Evolutionary conservation across 2,797 vertebrate genomes (phyloP).

Genomic region (Neomorphus geoffroyi): DNA sequence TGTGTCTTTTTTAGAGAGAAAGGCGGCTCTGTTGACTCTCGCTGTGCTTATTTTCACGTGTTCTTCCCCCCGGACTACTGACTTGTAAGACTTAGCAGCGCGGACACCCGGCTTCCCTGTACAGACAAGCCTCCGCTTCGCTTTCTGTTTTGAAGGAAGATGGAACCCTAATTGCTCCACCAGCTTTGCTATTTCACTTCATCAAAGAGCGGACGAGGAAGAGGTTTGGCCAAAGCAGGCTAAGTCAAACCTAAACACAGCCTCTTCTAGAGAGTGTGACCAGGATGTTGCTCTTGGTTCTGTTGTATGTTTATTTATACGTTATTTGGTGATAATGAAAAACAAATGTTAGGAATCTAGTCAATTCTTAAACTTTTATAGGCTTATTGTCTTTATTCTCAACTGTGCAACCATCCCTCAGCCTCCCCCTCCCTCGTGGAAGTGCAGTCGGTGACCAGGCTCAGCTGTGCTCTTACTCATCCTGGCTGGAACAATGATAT

Average conservation of each 20-base stretch:
- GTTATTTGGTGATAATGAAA: slow-evolving; percentile 62
- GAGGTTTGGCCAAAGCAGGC: background rate
- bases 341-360: slow-evolving; percentile 54
- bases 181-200: background rate
- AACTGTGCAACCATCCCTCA: slow-evolving; percentile 5
- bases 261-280: background rate
- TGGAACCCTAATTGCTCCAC: background rate
- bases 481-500: slow-evolving; percentile 50
- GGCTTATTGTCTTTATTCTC: slow-evolving; percentile 62
- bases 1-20: background rate
- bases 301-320: slow-evolving; percentile 64
- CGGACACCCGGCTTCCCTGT: background rate
- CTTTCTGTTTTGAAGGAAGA: background rate
- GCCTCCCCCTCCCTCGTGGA: slow-evolving; percentile 46
- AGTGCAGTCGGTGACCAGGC: slow-evolving; percentile 22
- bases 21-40: fast-evolving
- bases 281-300: slow-evolving; percentile 28
- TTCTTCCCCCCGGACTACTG: background rate
- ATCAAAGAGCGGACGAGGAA: fast-evolving
- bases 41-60: background rate
- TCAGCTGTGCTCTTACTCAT: slow-evolving; percentile 65
- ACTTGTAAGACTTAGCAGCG: background rate
- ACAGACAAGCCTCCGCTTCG: background rate
- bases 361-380: slow-evolving; percentile 66
- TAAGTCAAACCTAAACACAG: background rate